phyloP scores from a whole-genome alignment of 2,797 vertebrate species.

The Manis javanica region DNA sequence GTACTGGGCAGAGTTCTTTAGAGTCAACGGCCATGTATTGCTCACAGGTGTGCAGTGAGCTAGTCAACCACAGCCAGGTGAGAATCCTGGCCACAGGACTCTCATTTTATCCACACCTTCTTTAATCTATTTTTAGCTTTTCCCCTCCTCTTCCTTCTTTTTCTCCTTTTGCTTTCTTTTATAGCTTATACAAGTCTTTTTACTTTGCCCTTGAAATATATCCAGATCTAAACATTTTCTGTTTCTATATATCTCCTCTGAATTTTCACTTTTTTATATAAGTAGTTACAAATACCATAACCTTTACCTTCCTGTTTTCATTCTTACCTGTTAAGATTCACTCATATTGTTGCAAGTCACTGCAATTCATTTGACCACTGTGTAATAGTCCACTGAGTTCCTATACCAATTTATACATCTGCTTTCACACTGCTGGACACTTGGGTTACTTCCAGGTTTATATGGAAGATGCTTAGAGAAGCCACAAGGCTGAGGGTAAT shows the following conservation, averaged over 20 bases:
- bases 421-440: background rate
- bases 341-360: background rate
- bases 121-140: background rate
- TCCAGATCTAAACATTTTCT: slow-evolving; percentile 3
- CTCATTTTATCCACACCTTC: background rate
- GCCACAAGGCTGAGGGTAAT: background rate
- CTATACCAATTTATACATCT: background rate
- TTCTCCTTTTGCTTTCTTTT: slow-evolving; percentile 45
- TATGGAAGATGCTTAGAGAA: background rate
- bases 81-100: too few relatives aligned
- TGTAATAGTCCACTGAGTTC: background rate
- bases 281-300: background rate
- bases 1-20: too few relatives aligned
- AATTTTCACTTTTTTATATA: background rate
- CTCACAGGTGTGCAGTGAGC: too few relatives aligned
- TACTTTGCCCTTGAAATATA: background rate
- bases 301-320: background rate
- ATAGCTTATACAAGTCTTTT: background rate
- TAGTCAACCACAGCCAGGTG: too few relatives aligned
- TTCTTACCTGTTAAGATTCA: background rate
- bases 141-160: background rate
- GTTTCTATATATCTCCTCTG: background rate
- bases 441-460: background rate
- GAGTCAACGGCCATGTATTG: too few relatives aligned
- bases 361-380: background rate